Base-by-base conservation (phyloP, 2,888 invertebrate genomes). In the Drosophila subquinaria region DNA sequence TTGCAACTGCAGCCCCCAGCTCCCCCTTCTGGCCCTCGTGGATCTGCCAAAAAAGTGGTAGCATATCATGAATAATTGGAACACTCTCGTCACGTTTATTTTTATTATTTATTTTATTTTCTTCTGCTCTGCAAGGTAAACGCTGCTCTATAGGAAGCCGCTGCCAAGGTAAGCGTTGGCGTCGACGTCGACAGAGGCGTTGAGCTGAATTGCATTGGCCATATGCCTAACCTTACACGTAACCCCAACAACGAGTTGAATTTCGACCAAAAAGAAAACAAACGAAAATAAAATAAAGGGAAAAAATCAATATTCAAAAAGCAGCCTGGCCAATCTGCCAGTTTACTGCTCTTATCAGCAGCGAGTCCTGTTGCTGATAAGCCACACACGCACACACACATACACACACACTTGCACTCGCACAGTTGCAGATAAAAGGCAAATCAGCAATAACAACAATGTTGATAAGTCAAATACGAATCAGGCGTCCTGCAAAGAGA, bases 351-450 rank as follows among this genome's bases (percentile, higher is more conserved):
- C 69, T 81, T 79, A 86, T 82, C 86, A 79, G 78, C 59, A 56
- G 57, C 63, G 73, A 82, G 86, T 82, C 82, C 82, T 82, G 82
- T 65, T 66, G 33, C 68, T 57, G 83, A 83, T 81, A 86, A 76
- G 61, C 27, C 27, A 8, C 27, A 30, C 40, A 50, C 50, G 57
- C 42, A 35, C 10, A 48, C 20, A 40, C 38, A 48, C 23, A 35
- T 33, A 15, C 20, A 35, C 10, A 17, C 9, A 42, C 17, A 35
- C 5, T 15, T 38, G 13, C 51, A n/a, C 15, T 53, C 13, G 27
- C 33, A 9, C 30, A 30, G 30, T 52, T 51, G 75, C 73, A 50
- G 73, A 69, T 73, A 82, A 83, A 75, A 69, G 68, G 57, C 81
- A 76, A 81, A 76, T 73, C 82, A 73, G 78, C 76, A 66, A 66